A percentile compares a stretch with the other conserved stretches of the same genome.
Evolutionary conservation across 2,888 invertebrate species (phyloP).

Genomic region (Zaprionus bogoriensis): DNA sequence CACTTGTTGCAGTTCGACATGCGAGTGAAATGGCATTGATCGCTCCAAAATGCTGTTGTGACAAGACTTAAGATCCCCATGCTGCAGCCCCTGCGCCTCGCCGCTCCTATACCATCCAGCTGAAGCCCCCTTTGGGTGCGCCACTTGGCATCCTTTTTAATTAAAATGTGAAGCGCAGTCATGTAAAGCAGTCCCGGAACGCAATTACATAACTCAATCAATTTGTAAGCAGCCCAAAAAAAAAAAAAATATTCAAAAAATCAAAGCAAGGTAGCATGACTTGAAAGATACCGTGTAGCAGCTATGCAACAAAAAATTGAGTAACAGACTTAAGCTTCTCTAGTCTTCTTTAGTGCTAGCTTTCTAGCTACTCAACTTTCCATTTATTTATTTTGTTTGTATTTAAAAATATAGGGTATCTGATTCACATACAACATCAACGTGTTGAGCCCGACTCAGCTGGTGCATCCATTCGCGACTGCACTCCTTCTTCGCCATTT

Average conservation of each 20-base stretch:
- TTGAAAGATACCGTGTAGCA: background rate
- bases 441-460: too few species aligned
- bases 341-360: too few species aligned
- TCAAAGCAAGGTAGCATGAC: background rate
- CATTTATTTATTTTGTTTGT: too few species aligned
- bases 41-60: conserved; percentile 65
- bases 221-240: conserved; percentile 66
- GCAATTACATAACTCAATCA: conserved; percentile 81
- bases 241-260: background rate
- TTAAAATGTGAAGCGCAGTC: conserved; percentile 72
- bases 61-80: conserved; percentile 36
- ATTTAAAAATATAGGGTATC: too few species aligned
- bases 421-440: too few species aligned
- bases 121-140: background rate
- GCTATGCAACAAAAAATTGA: too few species aligned
- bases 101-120: background rate
- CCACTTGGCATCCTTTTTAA: conserved; percentile 47
- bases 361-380: too few species aligned
- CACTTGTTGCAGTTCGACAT: conserved; percentile 55
- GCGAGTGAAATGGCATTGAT: conserved; percentile 73
- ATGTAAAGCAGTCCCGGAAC: conserved; percentile 56
- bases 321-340: too few species aligned
- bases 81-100: background rate
- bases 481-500: background rate
- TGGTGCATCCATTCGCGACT: too few species aligned